A percentile compares a stretch with the other conserved stretches of the same genome.
These are phyloP conservation scores for Menura novaehollandiae DNA, from an alignment of 2,113 vertebrate genomes.

Conservation along the genomic window DNA sequence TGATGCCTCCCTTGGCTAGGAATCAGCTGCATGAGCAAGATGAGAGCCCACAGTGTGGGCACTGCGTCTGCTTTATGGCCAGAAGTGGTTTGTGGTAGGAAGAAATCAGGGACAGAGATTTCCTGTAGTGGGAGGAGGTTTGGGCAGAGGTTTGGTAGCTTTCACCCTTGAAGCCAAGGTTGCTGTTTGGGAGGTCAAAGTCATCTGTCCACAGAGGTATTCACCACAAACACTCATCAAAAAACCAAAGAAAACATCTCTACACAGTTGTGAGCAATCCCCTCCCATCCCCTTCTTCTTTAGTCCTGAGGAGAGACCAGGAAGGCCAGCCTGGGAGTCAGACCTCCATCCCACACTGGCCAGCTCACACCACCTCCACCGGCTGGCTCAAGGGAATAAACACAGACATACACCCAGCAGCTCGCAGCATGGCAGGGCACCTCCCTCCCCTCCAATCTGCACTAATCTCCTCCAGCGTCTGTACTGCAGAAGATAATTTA, in stretches of 20 bases:
- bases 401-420: not conserved
- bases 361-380: not conserved
- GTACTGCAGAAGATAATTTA: slow-evolving; percentile 25
- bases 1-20: not conserved
- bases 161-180: not conserved
- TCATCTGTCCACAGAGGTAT: not conserved
- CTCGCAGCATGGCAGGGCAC: not conserved
- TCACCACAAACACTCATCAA: not conserved
- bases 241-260: not conserved
- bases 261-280: not conserved
- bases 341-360: not conserved
- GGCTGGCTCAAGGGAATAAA: not conserved
- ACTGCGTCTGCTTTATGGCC: not conserved
- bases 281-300: not conserved
- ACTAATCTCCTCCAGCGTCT: not conserved
- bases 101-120: not conserved
- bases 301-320: not conserved
- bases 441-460: not conserved
- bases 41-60: not conserved
- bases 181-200: not conserved
- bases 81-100: not conserved
- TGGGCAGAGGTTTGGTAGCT: not conserved
- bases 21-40: not conserved
- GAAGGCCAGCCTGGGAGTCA: not conserved
- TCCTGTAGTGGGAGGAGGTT: not conserved